Evolutionary conservation across 2,113 vertebrate genomes (phyloP), one percentile per base, ranked within the genome.

Genomic region (Pelobates fuscus): DNA sequence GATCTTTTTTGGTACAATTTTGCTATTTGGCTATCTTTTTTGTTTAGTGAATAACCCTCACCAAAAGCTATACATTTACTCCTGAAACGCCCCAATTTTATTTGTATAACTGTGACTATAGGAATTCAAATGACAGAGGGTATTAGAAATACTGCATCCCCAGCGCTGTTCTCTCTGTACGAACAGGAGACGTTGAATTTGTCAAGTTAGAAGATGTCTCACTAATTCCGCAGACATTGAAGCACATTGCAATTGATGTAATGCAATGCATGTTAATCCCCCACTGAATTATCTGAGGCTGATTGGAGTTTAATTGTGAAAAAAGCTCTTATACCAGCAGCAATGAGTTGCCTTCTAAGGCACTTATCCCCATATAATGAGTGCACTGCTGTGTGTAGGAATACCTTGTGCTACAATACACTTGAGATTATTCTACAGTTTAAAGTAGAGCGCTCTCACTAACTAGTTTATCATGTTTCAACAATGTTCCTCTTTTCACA

Each of bases 221-320:
- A 18, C 44, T 49, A 1, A 49, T 49, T 49, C 44, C 2, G 2
- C 44, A 49, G 44, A 12, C 15, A 49, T 49, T 49, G 12, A 49
- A 49, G 44, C 44, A 49, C 44, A 49, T 17, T 49, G 17, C 44
- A 3, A 49, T 14, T 49, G 44, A 49, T 17, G 44, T 49, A 49
- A 49, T 49, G 44, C 17, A 15, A 49, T 49, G 44, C 15, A 17
- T 49, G 44, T 49, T 49, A 49, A 49, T 49, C 44, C 44, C 44
- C 44, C 44, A 49, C 44, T 15, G 44, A 49, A 49, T 49, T 49
- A 49, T 17, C 44, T 49, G 44, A 49, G 17, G 44, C 44, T 49
- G 44, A 49, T 49, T 49, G 44, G 44, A 15, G 44, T 49, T 49
- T 49, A 49, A 49, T 49, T 49, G 44, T 49, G 44, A 14, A 49